phyloP scores from a whole-genome alignment of 2,888 invertebrate species.

The Tortricodes alternella region DNA sequence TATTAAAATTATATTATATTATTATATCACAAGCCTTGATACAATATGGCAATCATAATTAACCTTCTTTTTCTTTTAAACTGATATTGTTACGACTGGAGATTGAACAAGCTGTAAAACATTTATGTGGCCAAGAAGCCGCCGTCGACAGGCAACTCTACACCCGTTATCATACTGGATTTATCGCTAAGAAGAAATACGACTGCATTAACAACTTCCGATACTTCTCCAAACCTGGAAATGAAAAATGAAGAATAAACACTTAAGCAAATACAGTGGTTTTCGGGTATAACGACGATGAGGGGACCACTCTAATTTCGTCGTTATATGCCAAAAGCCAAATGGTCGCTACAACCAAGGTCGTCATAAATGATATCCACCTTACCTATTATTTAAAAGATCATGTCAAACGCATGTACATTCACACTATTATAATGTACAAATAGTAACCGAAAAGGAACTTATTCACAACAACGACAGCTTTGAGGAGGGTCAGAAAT shows the following conservation, averaged over 20 bases:
- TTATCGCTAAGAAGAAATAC: conserved; percentile 89
- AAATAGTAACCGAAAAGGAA: too few species aligned
- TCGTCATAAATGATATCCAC: too few species aligned
- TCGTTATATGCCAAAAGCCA: too few species aligned
- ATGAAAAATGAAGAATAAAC: neutral
- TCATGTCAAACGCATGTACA: too few species aligned
- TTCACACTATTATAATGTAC: too few species aligned
- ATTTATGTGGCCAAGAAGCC: conserved; percentile 84
- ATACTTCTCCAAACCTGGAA: conserved; percentile 87
- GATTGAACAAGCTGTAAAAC: neutral
- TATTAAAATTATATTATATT: conserved; percentile 2
- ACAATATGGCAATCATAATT: conserved; percentile 22
- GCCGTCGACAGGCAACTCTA: conserved; percentile 90
- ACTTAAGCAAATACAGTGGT: too few species aligned
- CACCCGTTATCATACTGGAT: conserved; percentile 92
- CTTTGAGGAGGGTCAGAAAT: too few species aligned
- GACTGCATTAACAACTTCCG: conserved; percentile 91
- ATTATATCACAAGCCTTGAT: conserved; percentile 26
- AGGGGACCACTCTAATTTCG: too few species aligned
- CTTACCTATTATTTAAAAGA: neutral
- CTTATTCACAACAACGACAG: too few species aligned
- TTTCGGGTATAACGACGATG: too few species aligned
- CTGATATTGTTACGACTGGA: conserved; percentile 3
- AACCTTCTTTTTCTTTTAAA: conserved; percentile 26
- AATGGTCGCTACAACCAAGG: too few species aligned